Evolutionary conservation across 2,797 vertebrate species (phyloP).

Genomic region (Setipinna tenuifilis): DNA sequence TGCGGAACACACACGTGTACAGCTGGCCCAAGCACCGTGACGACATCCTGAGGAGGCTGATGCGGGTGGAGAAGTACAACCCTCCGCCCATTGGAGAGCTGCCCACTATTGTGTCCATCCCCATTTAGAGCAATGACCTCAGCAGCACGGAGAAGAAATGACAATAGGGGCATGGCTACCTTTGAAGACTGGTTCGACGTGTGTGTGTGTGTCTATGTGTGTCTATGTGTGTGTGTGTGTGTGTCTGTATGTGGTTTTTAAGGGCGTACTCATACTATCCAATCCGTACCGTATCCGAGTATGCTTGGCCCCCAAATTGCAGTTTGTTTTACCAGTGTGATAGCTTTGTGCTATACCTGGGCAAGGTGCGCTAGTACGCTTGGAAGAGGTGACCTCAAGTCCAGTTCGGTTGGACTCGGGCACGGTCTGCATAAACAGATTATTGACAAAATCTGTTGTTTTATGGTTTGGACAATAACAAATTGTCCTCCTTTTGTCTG

Average conservation of each 20-base stretch:
- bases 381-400: no score
- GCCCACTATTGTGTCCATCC: slow-evolving; percentile 79
- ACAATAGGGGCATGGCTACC: not conserved
- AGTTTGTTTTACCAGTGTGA: no score
- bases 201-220: not conserved
- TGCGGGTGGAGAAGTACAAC: slow-evolving; percentile 82
- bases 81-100: slow-evolving; percentile 79
- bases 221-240: not conserved
- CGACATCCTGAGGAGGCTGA: slow-evolving; percentile 80
- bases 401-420: no score
- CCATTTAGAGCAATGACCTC: slow-evolving; percentile 59
- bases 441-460: no score
- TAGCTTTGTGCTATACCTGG: no score
- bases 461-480: no score
- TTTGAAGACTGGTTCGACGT: not conserved
- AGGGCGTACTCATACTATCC: no score
- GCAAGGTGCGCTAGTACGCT: no score
- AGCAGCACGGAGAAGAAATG: not conserved
- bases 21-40: slow-evolving; percentile 77
- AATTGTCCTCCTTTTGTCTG: no score
- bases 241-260: not conserved
- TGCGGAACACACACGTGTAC: slow-evolving; percentile 80
- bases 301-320: no score
- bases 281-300: no score
- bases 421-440: no score